Conservation (phyloP, 2,888 invertebrate species). For the Dynastes maya region DNA sequence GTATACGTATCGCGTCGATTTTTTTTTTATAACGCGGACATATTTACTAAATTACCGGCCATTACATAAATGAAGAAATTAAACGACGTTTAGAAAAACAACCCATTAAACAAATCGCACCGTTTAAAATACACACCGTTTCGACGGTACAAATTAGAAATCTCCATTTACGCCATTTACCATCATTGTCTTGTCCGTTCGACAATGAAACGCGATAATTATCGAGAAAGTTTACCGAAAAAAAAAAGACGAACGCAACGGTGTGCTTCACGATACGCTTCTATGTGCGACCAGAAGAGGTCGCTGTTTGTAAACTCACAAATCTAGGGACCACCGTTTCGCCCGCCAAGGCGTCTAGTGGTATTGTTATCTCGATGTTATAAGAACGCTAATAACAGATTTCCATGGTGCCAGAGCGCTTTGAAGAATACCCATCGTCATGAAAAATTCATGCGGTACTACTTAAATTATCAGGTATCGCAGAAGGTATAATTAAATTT, state of each 20-base stretch:
- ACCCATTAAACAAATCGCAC: slow-evolving; percentile 27
- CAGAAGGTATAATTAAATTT: slow-evolving; percentile 43
- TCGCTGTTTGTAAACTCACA: slow-evolving; percentile 24
- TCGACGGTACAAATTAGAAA: slow-evolving; percentile 27
- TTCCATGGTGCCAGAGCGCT: slow-evolving; percentile 30
- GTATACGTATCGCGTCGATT: no score
- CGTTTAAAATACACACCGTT: slow-evolving; percentile 19
- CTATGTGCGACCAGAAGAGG: background rate
- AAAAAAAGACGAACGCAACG: background rate
- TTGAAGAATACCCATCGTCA: slow-evolving; percentile 37
- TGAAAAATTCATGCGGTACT: slow-evolving; percentile 40
- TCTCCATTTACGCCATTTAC: slow-evolving; percentile 13
- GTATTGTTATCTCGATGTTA: slow-evolving; percentile 35
- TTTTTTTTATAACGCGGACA: background rate
- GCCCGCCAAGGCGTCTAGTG: background rate
- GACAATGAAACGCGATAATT: slow-evolving; percentile 27
- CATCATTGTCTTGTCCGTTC: slow-evolving; percentile 14
- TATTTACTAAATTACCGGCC: slow-evolving; percentile 11
- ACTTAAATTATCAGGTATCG: slow-evolving; percentile 40
- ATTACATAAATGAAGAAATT: slow-evolving; percentile 21
- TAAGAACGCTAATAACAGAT: slow-evolving; percentile 38
- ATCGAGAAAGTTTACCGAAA: slow-evolving; percentile 15
- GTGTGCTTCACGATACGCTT: background rate
- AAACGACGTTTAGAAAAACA: slow-evolving; percentile 15
- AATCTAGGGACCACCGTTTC: background rate